Percentiles rank a stretch among this genome's conserved stretches.
Evolutionary conservation across 2,113 vertebrate genomes (phyloP).

Genomic region (Tyrannus savana): DNA sequence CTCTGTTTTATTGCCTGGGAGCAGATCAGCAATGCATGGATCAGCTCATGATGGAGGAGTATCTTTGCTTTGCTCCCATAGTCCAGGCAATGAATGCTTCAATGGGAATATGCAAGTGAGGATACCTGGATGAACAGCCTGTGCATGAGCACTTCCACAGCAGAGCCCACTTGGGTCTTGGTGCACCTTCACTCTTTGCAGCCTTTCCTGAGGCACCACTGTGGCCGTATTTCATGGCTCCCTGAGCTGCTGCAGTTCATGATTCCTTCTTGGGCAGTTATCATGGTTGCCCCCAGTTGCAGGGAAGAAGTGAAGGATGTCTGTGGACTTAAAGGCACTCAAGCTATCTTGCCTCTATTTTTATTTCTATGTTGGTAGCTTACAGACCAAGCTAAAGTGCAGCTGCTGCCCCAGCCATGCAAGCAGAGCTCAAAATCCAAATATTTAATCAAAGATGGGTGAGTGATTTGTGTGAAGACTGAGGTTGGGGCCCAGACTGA

Average conservation of each 20-base stretch:
- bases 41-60: not conserved
- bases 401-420: not conserved
- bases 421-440: constrained; percentile 3
- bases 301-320: not conserved
- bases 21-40: not conserved
- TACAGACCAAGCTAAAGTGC: not conserved
- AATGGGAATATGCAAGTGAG: not conserved
- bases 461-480: not conserved
- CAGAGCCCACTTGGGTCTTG: not conserved
- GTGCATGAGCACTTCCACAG: not conserved
- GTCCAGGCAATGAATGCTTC: not conserved
- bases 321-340: not conserved
- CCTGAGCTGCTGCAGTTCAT: not conserved
- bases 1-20: not conserved
- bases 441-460: not conserved
- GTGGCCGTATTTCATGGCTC: accelerated
- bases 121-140: not conserved
- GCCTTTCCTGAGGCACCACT: not conserved
- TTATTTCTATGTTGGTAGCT: not conserved
- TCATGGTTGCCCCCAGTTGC: not conserved
- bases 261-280: not conserved
- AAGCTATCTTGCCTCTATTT: not conserved
- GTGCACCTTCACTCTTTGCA: not conserved
- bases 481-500: not conserved
- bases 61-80: not conserved